These are phyloP conservation scores for Myanophis thanlyinensis DNA, from an alignment of 2,113 vertebrate species.

Conservation along the genomic window DNA sequence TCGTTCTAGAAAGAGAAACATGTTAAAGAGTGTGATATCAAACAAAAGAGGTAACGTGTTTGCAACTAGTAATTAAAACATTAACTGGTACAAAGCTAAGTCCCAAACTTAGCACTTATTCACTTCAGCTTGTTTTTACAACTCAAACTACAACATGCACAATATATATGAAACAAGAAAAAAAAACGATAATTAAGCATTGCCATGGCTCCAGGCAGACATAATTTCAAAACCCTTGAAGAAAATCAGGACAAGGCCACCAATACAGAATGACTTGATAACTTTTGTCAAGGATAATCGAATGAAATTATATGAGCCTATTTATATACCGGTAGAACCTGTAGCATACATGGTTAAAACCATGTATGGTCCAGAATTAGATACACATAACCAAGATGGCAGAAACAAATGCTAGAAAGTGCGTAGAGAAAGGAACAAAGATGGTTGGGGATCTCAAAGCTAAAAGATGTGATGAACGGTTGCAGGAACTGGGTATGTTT, in stretches of 20 bases:
- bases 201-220: neutral
- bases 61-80: conserved; percentile 42
- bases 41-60: conserved; percentile 36
- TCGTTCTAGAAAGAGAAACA: conserved; percentile 48
- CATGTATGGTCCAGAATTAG: neutral
- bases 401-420: neutral
- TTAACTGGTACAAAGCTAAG: conserved; percentile 40
- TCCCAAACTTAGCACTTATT: conserved; percentile 35
- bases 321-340: neutral
- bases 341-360: neutral
- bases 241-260: neutral
- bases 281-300: neutral
- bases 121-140: conserved; percentile 31
- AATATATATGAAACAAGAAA: conserved; percentile 29
- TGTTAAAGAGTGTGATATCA: conserved; percentile 45
- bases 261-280: neutral
- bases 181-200: neutral
- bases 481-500: too few species aligned
- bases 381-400: neutral
- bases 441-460: too few species aligned
- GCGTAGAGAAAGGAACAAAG: neutral
- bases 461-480: too few species aligned
- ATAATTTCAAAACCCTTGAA: conserved; percentile 14
- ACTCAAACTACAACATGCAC: conserved; percentile 19
- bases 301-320: neutral